Base-by-base conservation (phyloP, 2,797 vertebrate genomes). In the Hoplostethus atlanticus region DNA sequence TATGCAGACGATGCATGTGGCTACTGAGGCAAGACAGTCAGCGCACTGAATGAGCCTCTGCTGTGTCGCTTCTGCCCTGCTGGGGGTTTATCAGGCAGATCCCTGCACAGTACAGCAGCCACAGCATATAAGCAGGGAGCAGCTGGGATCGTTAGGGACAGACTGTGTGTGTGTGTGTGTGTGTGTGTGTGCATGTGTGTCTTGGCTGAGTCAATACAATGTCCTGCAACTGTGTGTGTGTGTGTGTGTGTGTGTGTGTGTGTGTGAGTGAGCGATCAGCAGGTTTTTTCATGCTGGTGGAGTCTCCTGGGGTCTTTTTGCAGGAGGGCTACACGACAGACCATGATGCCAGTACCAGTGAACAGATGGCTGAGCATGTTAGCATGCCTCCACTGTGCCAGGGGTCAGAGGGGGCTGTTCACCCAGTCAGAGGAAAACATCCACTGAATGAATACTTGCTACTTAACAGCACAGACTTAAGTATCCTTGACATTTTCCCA, bases 351-450 rank as follows among this genome's bases (percentile, higher is more conserved):
- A 52, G 30, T 54, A 58, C 84, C 17, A 50, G 63, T 30, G 79
- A 92, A 77, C 93, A 94, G 93, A 94, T 92, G 92, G 89, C 73
- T 54, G 80, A 65, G 76, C n/a, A 34, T 85, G 89, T 92, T 87
- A 64, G 83, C 73, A 55, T 68, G 71, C 50, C 59, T 81, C 71
- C 34, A 12, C 64, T 21, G 60, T 73, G 76, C 74, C 68, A 73
- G 80, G 60, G 90, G 89, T 89, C 82, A 79, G 52, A 74, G 40
- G 57, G 15, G 59, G 55, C 54, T 84, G 72, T 66, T 84, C 61
- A 71, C 44, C 71, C 76, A 62, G 67, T 78, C 59, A 71, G 44
- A 62, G 76, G 53, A 66, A 77, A 77, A 36, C 62, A 34, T 63
- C 21, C 30, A 66, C 71, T 64, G 76, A 85, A 89, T 75, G 68